Percentiles rank a stretch among this genome's conserved stretches.
phyloP scores from a whole-genome alignment of 1,140 invertebrate genomes.

The Hycleus phaleratus region DNA sequence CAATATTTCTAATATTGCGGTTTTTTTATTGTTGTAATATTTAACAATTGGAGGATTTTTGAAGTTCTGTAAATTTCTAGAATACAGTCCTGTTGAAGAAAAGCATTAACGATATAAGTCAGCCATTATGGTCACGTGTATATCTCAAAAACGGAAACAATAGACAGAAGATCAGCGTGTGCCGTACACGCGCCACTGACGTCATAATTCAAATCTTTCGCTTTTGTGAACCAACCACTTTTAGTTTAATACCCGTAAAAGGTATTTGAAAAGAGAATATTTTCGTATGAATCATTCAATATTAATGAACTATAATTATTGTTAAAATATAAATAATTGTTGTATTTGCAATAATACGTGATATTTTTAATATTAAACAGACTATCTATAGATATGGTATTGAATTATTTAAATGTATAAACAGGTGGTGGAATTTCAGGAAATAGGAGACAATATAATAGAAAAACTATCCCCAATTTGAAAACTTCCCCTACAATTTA shows the following conservation, averaged over 20 bases:
- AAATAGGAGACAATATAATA: no score
- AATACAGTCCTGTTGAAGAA: slow-evolving; percentile 18
- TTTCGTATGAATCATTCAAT: slow-evolving; percentile 28
- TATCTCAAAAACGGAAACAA: slow-evolving; percentile 35
- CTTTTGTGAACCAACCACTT: slow-evolving; percentile 16
- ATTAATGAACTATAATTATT: slow-evolving; percentile 18
- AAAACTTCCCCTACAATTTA: no score
- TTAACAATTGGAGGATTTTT: background rate
- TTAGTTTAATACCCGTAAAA: slow-evolving; percentile 25
- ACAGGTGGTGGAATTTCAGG: no score
- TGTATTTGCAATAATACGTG: no score
- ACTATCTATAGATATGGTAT: no score
- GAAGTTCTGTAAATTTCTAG: background rate
- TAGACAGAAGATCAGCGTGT: slow-evolving; percentile 32
- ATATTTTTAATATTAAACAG: no score
- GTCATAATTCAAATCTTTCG: slow-evolving; percentile 27
- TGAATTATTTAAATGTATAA: no score
- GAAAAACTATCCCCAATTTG: no score
- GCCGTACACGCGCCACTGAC: slow-evolving; percentile 30
- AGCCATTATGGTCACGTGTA: slow-evolving; percentile 35
- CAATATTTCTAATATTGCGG: no score
- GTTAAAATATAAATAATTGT: background rate
- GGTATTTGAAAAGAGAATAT: slow-evolving; percentile 17
- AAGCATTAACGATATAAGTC: slow-evolving; percentile 29
- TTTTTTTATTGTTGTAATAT: no score